A percentile compares a stretch with the other conserved stretches of the same genome.
Evolutionary conservation across 1,140 invertebrate species (phyloP).

Genomic region (Nasonia longicornis): DNA sequence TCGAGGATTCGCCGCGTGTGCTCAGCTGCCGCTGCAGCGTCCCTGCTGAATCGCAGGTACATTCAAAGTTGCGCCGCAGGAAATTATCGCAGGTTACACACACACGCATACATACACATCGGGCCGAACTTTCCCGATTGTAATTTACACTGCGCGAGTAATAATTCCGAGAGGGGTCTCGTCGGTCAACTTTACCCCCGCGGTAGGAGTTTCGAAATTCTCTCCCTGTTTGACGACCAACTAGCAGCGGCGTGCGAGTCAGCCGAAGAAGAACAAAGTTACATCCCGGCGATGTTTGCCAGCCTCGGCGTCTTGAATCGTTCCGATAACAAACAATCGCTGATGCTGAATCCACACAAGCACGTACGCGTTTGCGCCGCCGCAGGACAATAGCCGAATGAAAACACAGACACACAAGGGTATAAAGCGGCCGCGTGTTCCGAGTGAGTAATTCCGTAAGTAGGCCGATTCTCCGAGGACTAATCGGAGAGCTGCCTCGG

Average conservation of each 20-base stretch:
- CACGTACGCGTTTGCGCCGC: not conserved
- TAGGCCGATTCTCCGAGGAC: slow-evolving; percentile 22
- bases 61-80: too few species aligned
- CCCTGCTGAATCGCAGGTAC: too few species aligned
- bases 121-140: too few species aligned
- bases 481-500: not conserved
- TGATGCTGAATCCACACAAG: not conserved
- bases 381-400: not conserved
- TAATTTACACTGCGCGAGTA: too few species aligned
- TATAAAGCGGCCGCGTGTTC: not conserved
- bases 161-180: too few species aligned
- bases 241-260: too few species aligned
- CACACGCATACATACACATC: too few species aligned
- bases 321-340: not conserved
- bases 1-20: not conserved
- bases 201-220: too few species aligned
- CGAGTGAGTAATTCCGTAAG: slow-evolving; percentile 14
- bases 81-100: too few species aligned
- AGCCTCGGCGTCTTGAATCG: not conserved
- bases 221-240: too few species aligned
- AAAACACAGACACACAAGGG: too few species aligned
- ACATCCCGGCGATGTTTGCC: not conserved
- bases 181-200: too few species aligned
- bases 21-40: not conserved
- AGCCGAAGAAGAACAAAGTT: not conserved